These are phyloP conservation scores for Aratinga solstitialis DNA, from an alignment of 2,797 vertebrate species.

Conservation along the genomic window DNA sequence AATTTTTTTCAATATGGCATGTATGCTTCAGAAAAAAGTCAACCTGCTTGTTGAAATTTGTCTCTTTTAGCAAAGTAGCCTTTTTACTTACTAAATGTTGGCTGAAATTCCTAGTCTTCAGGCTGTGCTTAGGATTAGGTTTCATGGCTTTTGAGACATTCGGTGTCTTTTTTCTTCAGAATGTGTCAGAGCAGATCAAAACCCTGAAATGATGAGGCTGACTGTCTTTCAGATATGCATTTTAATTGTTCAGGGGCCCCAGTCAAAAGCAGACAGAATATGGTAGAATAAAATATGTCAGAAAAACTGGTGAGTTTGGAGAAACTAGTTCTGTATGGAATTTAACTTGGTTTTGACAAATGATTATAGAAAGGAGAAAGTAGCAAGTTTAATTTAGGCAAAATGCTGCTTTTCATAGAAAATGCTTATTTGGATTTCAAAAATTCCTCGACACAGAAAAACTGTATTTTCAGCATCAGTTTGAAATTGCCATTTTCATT, in stretches of 20 bases:
- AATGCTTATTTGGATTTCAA: not conserved
- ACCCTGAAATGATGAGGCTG: not conserved
- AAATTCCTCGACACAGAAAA: not conserved
- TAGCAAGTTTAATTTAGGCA: not conserved
- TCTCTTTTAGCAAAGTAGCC: not conserved
- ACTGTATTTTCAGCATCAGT: not conserved
- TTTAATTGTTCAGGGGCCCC: not conserved
- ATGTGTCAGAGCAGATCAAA: not conserved
- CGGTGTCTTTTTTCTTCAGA: not conserved
- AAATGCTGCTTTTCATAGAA: not conserved
- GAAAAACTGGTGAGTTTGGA: not conserved
- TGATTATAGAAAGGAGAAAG: not conserved
- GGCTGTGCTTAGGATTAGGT: not conserved
- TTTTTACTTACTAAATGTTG: not conserved
- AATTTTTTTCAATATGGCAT: not conserved
- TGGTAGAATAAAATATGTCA: not conserved
- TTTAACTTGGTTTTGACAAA: not conserved
- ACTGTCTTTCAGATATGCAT: not conserved
- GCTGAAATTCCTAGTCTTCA: not conserved
- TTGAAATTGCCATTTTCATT: accelerated
- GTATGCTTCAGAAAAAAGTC: not conserved
- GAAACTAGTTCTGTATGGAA: not conserved
- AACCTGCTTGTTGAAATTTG: not conserved
- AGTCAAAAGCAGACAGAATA: not conserved
- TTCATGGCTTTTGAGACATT: not conserved